Base-by-base conservation (phyloP, 2,113 vertebrate genomes). In the Lonchura striata region DNA sequence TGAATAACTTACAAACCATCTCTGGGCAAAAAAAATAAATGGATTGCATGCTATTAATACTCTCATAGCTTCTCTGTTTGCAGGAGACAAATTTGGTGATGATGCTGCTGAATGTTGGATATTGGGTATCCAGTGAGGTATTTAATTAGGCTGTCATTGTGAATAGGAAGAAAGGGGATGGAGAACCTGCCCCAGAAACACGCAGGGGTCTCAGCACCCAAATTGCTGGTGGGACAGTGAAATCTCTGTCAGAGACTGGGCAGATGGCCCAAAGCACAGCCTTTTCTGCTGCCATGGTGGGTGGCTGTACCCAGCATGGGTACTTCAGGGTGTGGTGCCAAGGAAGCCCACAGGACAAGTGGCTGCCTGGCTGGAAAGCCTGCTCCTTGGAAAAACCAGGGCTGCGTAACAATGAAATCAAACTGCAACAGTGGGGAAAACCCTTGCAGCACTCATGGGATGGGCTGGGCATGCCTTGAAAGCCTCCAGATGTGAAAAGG, bases 1-100 rank as follows among this genome's bases (percentile, higher is more conserved):
- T 76, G 28, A 86, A 41, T 83, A 78, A 81, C 23, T 91, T 95
- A 76, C 37, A 92, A 92, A 86, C 44, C 16, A n/a, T 42, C 76
- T 77, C 41, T 81, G 75, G 64, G 27, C 52, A 89, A 0, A 5
- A 5, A 94, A 86, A 95, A 91, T 57, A 83, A 83, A 76, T 8
- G 6, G 19, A 35, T 76, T 50, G 11, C 30, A 63, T 52, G 75
- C 57, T 85, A 25, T 66, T 56, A 82, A 49, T 72, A 42, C 8
- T 81, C 42, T 68, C 44, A 82, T 10, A 70, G 44, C n/a, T 82
- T 83, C 50, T 79, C 72, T 4, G 1, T 59, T 81, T 90, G 49
- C 0, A 0, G 46, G 14, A 93, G 14, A 75, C 23, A 81, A 81
- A 86, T 27, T 47, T 12, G 4, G 37, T 86, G 74, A 79, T 10